Conservation (phyloP, 2,888 invertebrate species). For the Caenorhabditis macrosperma region DNA sequence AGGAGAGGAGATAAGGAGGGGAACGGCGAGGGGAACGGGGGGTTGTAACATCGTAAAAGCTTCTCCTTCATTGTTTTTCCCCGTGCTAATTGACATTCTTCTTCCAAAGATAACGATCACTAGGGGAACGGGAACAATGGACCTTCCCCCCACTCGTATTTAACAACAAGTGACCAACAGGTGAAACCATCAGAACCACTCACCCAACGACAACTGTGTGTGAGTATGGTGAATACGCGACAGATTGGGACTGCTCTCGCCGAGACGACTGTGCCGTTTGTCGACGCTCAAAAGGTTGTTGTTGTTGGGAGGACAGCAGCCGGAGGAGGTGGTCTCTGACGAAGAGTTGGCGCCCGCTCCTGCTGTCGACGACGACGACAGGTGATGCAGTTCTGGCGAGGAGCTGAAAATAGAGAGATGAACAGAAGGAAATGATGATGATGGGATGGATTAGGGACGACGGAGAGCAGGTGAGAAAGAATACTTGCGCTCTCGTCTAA, state of each 20-base stretch:
- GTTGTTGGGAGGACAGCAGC: not conserved
- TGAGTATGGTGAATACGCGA: conserved; percentile 64
- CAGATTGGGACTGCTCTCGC: conserved; percentile 69
- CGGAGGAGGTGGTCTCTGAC: conserved; percentile 8
- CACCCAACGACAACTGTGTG: conserved; percentile 64
- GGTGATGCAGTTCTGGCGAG: conserved; percentile 55
- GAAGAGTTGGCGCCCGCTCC: no score
- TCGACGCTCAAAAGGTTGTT: conserved; percentile 48
- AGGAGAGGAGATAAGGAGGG: conserved; percentile 15
- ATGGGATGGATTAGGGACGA: not conserved
- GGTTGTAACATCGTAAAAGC: conserved; percentile 48
- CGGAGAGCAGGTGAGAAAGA: no score
- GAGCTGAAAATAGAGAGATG: conserved; percentile 44
- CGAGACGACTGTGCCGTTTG: conserved; percentile 62
- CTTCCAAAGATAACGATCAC: conserved; percentile 31
- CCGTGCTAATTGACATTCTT: conserved; percentile 30
- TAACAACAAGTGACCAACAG: not conserved
- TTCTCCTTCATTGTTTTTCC: conserved; percentile 30
- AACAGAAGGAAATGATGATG: not conserved
- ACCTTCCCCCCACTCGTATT: not conserved
- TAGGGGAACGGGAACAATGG: no score
- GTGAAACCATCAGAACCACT: not conserved
- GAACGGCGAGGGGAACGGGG: not conserved
- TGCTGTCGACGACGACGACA: conserved; percentile 18
- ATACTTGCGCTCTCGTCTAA: no score